phyloP scores from a whole-genome alignment of 1,140 invertebrate species.

The Colletes gigas region DNA sequence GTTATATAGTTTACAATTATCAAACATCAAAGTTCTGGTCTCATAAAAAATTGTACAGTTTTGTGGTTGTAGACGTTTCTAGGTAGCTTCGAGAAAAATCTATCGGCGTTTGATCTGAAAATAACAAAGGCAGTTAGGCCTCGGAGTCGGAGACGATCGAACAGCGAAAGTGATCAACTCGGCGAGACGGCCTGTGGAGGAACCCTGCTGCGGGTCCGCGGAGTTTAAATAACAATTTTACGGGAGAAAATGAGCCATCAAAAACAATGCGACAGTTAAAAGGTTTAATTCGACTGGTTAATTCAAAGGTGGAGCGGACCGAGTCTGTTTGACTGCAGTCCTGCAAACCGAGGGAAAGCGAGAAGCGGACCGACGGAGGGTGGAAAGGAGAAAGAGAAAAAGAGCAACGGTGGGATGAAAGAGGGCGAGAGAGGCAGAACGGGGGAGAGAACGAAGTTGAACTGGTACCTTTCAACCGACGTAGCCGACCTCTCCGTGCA shows the following conservation, averaged over 20 bases:
- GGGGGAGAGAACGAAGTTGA: conserved; percentile 55
- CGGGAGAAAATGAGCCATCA: conserved; percentile 74
- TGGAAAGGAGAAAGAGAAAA: conserved; percentile 23
- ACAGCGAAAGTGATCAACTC: conserved; percentile 35
- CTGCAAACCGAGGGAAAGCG: conserved; percentile 49
- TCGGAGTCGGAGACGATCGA: background rate
- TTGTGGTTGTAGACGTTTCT: no score
- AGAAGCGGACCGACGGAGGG: conserved; percentile 31
- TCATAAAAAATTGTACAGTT: no score
- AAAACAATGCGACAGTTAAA: conserved; percentile 71
- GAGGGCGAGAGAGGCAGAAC: conserved; percentile 1
- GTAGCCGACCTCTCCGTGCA: conserved; percentile 59
- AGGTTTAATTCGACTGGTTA: conserved; percentile 66
- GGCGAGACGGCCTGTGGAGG: conserved; percentile 20
- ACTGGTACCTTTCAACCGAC: conserved; percentile 63
- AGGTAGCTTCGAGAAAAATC: background rate
- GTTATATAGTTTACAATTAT: no score
- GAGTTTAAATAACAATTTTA: conserved; percentile 75
- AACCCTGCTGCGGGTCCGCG: background rate
- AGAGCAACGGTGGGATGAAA: background rate
- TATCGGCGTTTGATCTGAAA: background rate
- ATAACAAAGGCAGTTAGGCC: no score
- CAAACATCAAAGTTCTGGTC: no score
- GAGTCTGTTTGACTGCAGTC: conserved; percentile 63
- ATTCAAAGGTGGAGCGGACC: conserved; percentile 57